Evolutionary conservation across 2,888 invertebrate genomes (phyloP), one percentile per base, ranked within the genome.

Genomic region (Leptura quadrifasciata): DNA sequence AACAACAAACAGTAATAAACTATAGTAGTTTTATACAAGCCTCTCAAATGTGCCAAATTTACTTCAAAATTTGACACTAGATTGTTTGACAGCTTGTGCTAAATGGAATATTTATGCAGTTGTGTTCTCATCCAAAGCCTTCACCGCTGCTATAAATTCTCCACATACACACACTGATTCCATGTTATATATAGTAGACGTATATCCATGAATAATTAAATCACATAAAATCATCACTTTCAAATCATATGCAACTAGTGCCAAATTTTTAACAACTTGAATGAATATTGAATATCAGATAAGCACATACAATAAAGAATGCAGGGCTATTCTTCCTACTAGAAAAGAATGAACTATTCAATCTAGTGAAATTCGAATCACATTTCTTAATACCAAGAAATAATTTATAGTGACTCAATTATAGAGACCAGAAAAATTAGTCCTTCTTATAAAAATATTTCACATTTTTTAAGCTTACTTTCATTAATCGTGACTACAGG

Each of bases 241-340:
- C 10, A 39, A 39, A 18, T 63, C 39, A 63, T 39, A 63, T 39
- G 35, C 63, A 63, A 39, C 63, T 63, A 39, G 10, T 47, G 10
- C 39, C 20, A 63, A 12, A 47, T 63, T 31, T 31, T 6, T 0
- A 31, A 63, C 27, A 21, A 17, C 61, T 18, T 60, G 12, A 60
- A 24, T 60, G n/a, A 39, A 39, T 39, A 39, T 39, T 39, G 15
- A 39, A 39, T 6, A 15, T 39, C 12, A 39, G 39, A 39, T 10
- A 39, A 39, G 39, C n/a, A n/a, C 47, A 47, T 10, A 47, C n/a
- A 47, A 15, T 47, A 47, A 47, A n/a, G n/a, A 47, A 47, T 47
- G n/a, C 47, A 2, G 15, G 39, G 1, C 10, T 1, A 39, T 12
- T 39, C 0, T 39, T 39, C 2, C 39, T 39, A 39, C 6, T 39